These are phyloP conservation scores for Takifugu ocellatus DNA, from an alignment of 2,797 vertebrate genomes.

Conservation along the genomic window DNA sequence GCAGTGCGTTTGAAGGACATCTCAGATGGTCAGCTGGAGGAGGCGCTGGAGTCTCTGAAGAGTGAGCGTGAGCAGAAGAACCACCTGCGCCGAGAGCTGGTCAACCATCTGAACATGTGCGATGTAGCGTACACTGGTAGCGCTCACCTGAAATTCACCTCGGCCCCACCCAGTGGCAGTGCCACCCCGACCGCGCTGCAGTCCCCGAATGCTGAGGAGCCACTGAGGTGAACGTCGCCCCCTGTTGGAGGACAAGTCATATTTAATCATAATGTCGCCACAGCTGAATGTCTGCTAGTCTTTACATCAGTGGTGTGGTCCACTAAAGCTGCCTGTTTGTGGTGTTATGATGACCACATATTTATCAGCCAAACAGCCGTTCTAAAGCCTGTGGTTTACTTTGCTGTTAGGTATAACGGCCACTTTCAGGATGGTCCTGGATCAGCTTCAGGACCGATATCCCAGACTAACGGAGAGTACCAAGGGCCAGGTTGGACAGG, in stretches of 20 bases:
- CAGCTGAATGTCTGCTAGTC: too few species aligned
- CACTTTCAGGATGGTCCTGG: constrained; percentile 58
- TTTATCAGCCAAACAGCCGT: not conserved
- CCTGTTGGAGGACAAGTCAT: not conserved
- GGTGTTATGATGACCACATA: too few species aligned
- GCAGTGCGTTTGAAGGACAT: constrained; percentile 92
- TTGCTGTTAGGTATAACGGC: constrained; percentile 64
- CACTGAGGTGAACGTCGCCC: constrained; percentile 42
- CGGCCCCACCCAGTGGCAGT: constrained; percentile 79
- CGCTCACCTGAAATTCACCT: constrained; percentile 84
- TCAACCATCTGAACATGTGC: constrained; percentile 88
- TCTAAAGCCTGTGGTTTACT: not conserved
- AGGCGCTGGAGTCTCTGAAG: constrained; percentile 91
- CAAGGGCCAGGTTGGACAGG: constrained; percentile 73
- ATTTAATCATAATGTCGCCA: not conserved
- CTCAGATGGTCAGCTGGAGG: constrained; percentile 88
- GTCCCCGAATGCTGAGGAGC: constrained; percentile 68
- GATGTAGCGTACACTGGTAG: constrained; percentile 84
- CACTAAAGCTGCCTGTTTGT: too few species aligned
- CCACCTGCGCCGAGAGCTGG: constrained; percentile 87
- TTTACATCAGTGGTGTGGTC: too few species aligned
- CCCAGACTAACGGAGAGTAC: constrained; percentile 81
- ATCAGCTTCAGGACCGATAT: constrained; percentile 56
- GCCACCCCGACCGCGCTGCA: constrained; percentile 73
- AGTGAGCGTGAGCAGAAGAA: constrained; percentile 92